A percentile compares a stretch with the other conserved stretches of the same genome.
These are phyloP conservation scores for Aphelocoma coerulescens DNA, from an alignment of 2,113 vertebrate species.

Conservation along the genomic window DNA sequence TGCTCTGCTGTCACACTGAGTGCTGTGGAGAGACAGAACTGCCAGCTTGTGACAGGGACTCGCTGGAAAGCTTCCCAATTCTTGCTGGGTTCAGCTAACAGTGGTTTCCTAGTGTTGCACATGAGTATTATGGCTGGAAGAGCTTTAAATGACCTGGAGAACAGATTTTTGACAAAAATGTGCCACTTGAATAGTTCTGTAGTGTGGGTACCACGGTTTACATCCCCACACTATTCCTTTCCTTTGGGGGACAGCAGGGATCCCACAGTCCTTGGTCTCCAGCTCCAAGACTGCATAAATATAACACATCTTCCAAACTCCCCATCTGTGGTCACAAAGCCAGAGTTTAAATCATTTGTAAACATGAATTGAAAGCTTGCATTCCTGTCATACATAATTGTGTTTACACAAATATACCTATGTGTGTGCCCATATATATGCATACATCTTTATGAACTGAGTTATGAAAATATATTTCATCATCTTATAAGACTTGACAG, in stretches of 20 bases:
- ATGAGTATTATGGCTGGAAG: background rate
- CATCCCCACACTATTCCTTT: background rate
- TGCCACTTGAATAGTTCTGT: background rate
- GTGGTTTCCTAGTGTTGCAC: background rate
- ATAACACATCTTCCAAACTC: background rate
- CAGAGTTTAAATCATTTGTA: background rate
- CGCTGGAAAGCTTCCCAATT: background rate
- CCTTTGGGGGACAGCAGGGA: background rate
- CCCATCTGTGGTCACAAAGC: background rate
- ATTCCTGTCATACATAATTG: background rate
- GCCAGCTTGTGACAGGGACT: background rate
- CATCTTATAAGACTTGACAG: background rate
- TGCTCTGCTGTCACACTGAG: background rate
- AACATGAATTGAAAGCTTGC: background rate
- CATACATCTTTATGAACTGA: background rate
- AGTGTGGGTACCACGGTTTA: background rate
- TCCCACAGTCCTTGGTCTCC: background rate
- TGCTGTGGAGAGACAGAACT: background rate
- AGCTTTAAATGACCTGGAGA: background rate
- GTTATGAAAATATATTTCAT: background rate
- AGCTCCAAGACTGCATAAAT: background rate
- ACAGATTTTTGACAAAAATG: background rate
- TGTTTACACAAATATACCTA: background rate
- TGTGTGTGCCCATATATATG: background rate
- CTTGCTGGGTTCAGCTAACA: background rate